A percentile compares a stretch with the other conserved stretches of the same genome.
phyloP scores from a whole-genome alignment of 2,797 vertebrate genomes.

The Danio jaintianensis region DNA sequence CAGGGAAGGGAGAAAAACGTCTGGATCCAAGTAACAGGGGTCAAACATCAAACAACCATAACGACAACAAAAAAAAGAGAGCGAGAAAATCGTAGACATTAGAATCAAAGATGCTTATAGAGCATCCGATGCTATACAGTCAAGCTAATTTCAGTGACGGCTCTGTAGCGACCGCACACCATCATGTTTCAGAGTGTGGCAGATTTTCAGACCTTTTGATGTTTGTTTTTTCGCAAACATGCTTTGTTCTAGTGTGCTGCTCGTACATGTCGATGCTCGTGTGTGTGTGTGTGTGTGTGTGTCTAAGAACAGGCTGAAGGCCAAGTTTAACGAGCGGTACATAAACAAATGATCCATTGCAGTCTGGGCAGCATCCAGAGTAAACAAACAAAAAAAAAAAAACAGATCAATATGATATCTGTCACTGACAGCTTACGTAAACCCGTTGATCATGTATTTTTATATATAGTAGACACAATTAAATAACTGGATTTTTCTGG shows the following conservation, averaged over 20 bases:
- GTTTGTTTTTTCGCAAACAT: constrained; percentile 49
- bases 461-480: neutral
- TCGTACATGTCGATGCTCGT: constrained; percentile 29
- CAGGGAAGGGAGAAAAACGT: constrained; percentile 52
- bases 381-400: constrained; percentile 23
- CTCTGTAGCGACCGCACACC: constrained; percentile 13
- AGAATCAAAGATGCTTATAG: constrained; percentile 42
- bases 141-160: constrained; percentile 45
- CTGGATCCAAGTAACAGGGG: constrained; percentile 51
- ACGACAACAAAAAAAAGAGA: constrained; percentile 18
- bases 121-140: constrained; percentile 17
- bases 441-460: constrained; percentile 18
- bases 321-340: constrained; percentile 38
- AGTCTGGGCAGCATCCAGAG: constrained; percentile 35
- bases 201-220: constrained; percentile 52
- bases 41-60: constrained; percentile 58
- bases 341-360: constrained; percentile 44
- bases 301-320: constrained; percentile 44
- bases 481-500: neutral
- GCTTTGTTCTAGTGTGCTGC: constrained; percentile 35
- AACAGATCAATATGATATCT: constrained; percentile 38
- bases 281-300: constrained; percentile 45
- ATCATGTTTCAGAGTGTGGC: constrained; percentile 44
- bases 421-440: constrained; percentile 18
- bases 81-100: constrained; percentile 41